Percentiles rank a stretch among this genome's conserved stretches.
These are phyloP conservation scores for Epizoanthus stellaris DNA, from an alignment of 92 coral and sea anemone genomes.

Conservation along the genomic window DNA sequence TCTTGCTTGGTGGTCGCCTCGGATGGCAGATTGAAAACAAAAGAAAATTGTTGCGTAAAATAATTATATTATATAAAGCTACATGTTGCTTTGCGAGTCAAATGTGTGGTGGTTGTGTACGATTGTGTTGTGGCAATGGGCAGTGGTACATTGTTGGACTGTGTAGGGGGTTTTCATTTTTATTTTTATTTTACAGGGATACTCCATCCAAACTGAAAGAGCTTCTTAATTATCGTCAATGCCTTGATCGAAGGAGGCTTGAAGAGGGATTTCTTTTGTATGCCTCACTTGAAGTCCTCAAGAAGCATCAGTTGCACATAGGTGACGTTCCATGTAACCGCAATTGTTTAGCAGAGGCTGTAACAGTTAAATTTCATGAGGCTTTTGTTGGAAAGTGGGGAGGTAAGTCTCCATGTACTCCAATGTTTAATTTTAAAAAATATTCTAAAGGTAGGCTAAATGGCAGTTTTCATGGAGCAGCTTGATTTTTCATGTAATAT, in stretches of 20 bases:
- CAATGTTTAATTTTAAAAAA: neutral
- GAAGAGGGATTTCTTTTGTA: slow-evolving; percentile 62
- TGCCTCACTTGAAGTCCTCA: slow-evolving; percentile 43
- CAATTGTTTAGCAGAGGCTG: slow-evolving; percentile 44
- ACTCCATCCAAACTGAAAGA: slow-evolving; percentile 34
- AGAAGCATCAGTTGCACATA: slow-evolving; percentile 33
- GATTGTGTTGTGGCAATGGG: too few relatives aligned
- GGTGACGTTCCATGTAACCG: slow-evolving; percentile 51
- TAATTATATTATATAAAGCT: too few relatives aligned
- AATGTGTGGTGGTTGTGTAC: too few relatives aligned
- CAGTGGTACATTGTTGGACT: too few relatives aligned
- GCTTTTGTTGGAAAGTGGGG: slow-evolving; percentile 61
- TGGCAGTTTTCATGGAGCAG: too few relatives aligned
- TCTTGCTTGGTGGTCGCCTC: too few relatives aligned
- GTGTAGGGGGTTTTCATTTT: neutral
- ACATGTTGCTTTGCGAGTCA: too few relatives aligned
- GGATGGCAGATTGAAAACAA: too few relatives aligned
- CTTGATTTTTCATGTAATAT: too few relatives aligned
- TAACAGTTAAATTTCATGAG: slow-evolving; percentile 33
- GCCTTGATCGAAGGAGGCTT: slow-evolving; percentile 63
- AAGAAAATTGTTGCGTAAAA: too few relatives aligned
- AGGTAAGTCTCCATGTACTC: slow-evolving; percentile 31
- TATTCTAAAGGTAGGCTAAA: too few relatives aligned
- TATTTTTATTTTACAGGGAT: slow-evolving; percentile 32
- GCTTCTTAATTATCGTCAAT: slow-evolving; percentile 29